Evolutionary conservation across 2,888 invertebrate genomes (phyloP).

Genomic region (Pollenia angustigena): DNA sequence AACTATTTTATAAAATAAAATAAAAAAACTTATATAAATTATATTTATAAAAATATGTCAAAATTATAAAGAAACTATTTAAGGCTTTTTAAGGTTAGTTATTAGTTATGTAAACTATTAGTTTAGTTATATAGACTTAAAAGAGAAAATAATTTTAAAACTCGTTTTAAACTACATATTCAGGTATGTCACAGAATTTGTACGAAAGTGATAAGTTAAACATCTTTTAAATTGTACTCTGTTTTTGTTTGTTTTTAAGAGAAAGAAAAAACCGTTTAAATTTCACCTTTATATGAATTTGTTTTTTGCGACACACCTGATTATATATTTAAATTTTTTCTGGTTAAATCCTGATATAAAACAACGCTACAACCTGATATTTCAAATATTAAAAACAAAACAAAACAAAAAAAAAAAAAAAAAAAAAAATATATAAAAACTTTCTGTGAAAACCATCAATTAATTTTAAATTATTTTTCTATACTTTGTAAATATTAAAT

Average conservation of each 20-base stretch:
- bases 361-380: conserved; percentile 46
- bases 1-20: conserved; percentile 32
- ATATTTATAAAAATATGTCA: conserved; percentile 19
- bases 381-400: conserved; percentile 11
- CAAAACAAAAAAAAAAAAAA: neutral
- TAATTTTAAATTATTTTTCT: conserved; percentile 58
- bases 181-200: too few species aligned
- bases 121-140: conserved; percentile 54
- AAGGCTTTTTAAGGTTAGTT: conserved; percentile 72
- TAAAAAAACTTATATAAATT: neutral
- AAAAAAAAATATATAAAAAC: neutral
- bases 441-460: conserved; percentile 3
- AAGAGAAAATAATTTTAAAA: neutral
- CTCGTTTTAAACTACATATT: neutral
- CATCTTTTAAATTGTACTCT: too few species aligned
- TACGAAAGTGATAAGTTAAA: too few species aligned
- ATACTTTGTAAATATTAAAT: conserved; percentile 59
- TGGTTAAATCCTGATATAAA: conserved; percentile 6
- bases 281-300: too few species aligned
- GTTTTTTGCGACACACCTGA: neutral
- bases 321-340: conserved; percentile 6
- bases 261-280: too few species aligned
- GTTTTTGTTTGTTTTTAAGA: too few species aligned
- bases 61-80: conserved; percentile 39
- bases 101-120: conserved; percentile 69